Base-by-base conservation (phyloP, 2,888 invertebrate species). In the Drosophila bunnanda region DNA sequence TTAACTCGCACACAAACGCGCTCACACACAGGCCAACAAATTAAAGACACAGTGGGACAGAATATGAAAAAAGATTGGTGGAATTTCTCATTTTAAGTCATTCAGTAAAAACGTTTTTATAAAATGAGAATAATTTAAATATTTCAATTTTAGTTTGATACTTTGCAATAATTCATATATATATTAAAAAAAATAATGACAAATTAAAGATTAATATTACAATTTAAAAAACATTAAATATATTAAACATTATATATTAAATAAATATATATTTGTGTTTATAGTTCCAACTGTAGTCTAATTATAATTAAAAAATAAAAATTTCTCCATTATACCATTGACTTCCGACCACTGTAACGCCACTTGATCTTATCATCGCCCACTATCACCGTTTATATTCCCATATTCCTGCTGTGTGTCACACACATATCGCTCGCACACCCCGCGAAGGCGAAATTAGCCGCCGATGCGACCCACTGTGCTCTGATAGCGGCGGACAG, bases 401-500 rank as follows among this genome's bases (percentile, higher is more conserved):
- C 56, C 56, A 60, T 52, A 52, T 52, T 52, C 56, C 59, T 60
- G 41, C 41, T 55, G 56, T 60, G 50, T 50, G 50, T 50, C 50
- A 50, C 50, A 50, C 50, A 50, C 48, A 48, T 20, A 48, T 30
- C 48, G 30, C 58, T 30, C 4, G 32, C 32, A 56, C 41, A 60
- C 59, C 56, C 59, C 59, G 59, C 59, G 41, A 60, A 52, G 50
- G 34, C 50, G 13, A 52, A 52, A 34, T 52, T 22, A 52, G 32
- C 50, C 15, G 34, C 50, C 20, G 6, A 61, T 36, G 30, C 64
- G 62, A 65, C 62, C 64, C 64, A 65, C 64, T 61, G 64, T 65
- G 64, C 64, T 28, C 62, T 65, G 64, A 65, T 65, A 65, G 62
- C 61, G 64, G 50, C 61, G 64, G 64, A 20, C 64, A 62, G 78